phyloP scores from a whole-genome alignment of 2,888 invertebrate genomes.

The Drymonia ruficornis region DNA sequence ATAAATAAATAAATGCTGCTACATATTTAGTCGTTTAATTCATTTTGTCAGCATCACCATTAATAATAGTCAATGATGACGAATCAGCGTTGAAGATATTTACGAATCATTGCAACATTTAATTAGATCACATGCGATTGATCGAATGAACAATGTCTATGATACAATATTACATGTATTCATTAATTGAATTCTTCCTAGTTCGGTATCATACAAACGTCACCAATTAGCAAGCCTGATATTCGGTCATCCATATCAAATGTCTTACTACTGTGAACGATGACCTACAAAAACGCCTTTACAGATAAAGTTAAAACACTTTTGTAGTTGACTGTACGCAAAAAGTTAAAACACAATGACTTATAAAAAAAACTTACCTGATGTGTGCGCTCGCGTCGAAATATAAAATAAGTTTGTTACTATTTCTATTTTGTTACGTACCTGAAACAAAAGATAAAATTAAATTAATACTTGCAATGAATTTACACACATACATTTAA shows the following conservation, averaged over 20 bases:
- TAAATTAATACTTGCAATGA: slow-evolving; percentile 5
- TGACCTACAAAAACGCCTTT: too few species aligned
- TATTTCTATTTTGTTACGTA: slow-evolving; percentile 30
- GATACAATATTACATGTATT: background rate
- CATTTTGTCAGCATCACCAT: too few species aligned
- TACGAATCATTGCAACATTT: background rate
- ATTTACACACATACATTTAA: too few species aligned
- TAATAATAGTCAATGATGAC: background rate
- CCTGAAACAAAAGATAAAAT: slow-evolving; percentile 40
- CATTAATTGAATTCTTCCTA: background rate
- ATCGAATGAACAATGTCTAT: background rate
- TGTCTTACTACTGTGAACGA: too few species aligned
- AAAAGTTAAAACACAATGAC: slow-evolving; percentile 27
- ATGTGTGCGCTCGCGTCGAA: slow-evolving; percentile 13
- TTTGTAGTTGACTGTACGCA: slow-evolving; percentile 40
- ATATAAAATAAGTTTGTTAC: slow-evolving; percentile 14
- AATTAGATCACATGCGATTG: background rate
- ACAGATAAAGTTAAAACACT: slow-evolving; percentile 13
- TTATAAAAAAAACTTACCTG: slow-evolving; percentile 44
- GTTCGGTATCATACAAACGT: too few species aligned
- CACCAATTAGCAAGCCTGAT: too few species aligned
- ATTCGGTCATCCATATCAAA: too few species aligned
- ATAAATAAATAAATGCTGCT: too few species aligned
- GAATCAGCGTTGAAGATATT: background rate
- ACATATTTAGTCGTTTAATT: too few species aligned